These are phyloP conservation scores for Gyrodactylus salaris DNA, from an alignment of 1,140 invertebrate species.

Conservation along the genomic window DNA sequence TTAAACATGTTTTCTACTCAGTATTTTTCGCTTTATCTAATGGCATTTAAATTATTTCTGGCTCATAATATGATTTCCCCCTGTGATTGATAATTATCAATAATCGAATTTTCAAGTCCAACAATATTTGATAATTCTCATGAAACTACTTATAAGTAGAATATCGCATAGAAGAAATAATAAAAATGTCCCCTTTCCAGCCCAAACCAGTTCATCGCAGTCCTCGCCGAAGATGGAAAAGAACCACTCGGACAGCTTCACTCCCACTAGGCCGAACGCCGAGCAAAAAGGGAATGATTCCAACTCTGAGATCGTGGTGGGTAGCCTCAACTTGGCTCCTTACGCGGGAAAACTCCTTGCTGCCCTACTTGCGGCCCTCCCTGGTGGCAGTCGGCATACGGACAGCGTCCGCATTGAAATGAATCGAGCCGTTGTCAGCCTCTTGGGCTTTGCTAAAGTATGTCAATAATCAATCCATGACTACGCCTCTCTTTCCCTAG, in stretches of 20 bases:
- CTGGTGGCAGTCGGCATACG: background rate
- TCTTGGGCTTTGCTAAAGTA: background rate
- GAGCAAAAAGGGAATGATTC: background rate
- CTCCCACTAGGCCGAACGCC: background rate
- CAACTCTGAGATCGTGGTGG: background rate
- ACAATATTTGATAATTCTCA: background rate
- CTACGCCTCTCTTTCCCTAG: too few species aligned
- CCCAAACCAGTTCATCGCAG: background rate
- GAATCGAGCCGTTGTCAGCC: background rate
- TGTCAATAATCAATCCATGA: too few species aligned
- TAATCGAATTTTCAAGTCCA: background rate
- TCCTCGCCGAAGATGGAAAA: background rate
- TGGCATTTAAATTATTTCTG: too few species aligned
- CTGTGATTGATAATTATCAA: too few species aligned
- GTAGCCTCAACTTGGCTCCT: background rate
- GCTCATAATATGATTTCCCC: too few species aligned
- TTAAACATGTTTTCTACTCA: too few species aligned
- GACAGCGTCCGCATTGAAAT: background rate
- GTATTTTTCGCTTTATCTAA: too few species aligned
- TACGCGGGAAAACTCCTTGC: background rate
- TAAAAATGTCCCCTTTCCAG: background rate
- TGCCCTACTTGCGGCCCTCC: background rate
- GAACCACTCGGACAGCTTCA: background rate
- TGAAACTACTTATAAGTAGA: background rate
- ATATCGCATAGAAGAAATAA: background rate